phyloP scores from a whole-genome alignment of 2,888 invertebrate genomes.

The Camptogramma bilineatum region DNA sequence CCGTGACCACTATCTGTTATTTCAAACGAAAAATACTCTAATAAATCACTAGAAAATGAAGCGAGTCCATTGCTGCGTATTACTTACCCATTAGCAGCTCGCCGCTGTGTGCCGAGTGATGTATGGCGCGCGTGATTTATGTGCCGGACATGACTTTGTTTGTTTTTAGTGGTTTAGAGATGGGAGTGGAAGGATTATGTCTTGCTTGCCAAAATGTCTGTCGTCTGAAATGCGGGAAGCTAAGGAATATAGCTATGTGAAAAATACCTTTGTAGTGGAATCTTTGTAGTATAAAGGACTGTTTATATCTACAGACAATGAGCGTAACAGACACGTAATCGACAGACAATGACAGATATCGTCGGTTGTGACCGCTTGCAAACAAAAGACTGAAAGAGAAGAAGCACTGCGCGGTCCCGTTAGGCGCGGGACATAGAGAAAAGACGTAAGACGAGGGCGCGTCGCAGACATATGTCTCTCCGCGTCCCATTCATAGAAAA shows the following conservation, averaged over 20 bases:
- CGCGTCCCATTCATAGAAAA: too few species aligned
- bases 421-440: too few species aligned
- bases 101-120: conserved; percentile 54
- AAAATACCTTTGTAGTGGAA: background rate
- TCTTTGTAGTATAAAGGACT: too few species aligned
- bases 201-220: conserved; percentile 24
- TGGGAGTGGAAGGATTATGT: conserved; percentile 28
- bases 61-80: conserved; percentile 53
- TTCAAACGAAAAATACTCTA: conserved; percentile 39
- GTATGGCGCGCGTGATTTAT: conserved; percentile 60
- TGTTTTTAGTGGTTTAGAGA: conserved; percentile 35
- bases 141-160: conserved; percentile 42
- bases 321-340: too few species aligned
- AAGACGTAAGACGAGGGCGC: too few species aligned
- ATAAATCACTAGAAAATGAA: conserved; percentile 47
- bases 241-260: background rate
- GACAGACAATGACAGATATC: too few species aligned
- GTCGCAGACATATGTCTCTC: too few species aligned
- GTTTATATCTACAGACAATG: too few species aligned
- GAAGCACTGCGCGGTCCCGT: too few species aligned
- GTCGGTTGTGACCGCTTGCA: too few species aligned
- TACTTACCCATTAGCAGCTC: conserved; percentile 55
- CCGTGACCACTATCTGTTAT: conserved; percentile 34
- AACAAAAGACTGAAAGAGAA: too few species aligned
- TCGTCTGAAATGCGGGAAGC: conserved; percentile 3